Percentiles rank a stretch among this genome's conserved stretches.
phyloP scores from a whole-genome alignment of 2,797 vertebrate genomes.

The Esox masquinongy region DNA sequence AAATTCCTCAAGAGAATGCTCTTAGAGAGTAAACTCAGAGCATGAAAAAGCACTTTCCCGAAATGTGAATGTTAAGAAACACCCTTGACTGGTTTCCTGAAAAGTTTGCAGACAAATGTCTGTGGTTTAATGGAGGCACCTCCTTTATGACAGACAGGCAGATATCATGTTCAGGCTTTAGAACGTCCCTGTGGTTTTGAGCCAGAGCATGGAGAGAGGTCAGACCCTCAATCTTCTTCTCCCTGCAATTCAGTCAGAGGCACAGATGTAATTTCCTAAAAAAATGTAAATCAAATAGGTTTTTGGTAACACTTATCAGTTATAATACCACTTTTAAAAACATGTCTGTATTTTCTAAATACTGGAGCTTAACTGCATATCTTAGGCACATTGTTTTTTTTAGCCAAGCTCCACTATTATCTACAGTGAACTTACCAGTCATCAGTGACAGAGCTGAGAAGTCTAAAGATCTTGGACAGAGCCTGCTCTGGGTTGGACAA shows the following conservation, averaged over 20 bases:
- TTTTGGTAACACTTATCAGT: background rate
- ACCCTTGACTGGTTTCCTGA: too few species aligned
- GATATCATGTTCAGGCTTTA: slow-evolving; percentile 71
- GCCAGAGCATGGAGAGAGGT: slow-evolving; percentile 72
- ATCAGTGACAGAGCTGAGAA: slow-evolving; percentile 67
- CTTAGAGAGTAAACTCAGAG: too few species aligned
- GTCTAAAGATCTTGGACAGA: slow-evolving; percentile 60
- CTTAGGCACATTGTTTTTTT: background rate
- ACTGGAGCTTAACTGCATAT: background rate
- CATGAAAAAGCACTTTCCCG: too few species aligned
- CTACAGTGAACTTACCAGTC: slow-evolving; percentile 68
- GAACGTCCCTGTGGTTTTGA: slow-evolving; percentile 64
- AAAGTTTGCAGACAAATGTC: background rate
- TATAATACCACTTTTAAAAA: background rate
- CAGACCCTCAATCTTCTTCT: slow-evolving; percentile 79
- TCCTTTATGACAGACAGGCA: slow-evolving; percentile 74
- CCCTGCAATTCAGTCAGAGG: slow-evolving; percentile 53
- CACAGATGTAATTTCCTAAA: background rate
- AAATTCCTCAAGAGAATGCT: too few species aligned
- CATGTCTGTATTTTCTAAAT: background rate
- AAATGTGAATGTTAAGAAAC: too few species aligned
- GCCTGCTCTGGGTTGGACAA: slow-evolving; percentile 65
- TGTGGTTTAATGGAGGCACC: slow-evolving; percentile 54
- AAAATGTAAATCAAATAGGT: background rate
- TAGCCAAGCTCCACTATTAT: background rate